These are phyloP conservation scores for Hippopotamus amphibius DNA, from an alignment of 2,113 vertebrate genomes.

Conservation along the genomic window DNA sequence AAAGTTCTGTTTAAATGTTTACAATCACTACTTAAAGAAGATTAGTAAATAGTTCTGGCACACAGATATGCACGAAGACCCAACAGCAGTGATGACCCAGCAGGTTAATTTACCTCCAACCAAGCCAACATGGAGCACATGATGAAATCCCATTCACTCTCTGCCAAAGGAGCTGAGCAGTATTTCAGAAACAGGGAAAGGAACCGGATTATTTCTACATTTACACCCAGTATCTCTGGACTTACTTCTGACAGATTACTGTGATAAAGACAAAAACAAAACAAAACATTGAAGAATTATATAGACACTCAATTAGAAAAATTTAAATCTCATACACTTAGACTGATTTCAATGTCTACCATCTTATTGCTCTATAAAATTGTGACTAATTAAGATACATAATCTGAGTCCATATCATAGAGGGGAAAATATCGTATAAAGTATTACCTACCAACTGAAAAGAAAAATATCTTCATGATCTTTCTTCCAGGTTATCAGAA, in stretches of 20 bases:
- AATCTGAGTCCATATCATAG: not conserved
- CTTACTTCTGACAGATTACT: slow-evolving; percentile 92
- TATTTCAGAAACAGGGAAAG: slow-evolving; percentile 90
- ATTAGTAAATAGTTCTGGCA: not conserved
- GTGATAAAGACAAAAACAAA: slow-evolving; percentile 72
- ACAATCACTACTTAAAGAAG: not conserved
- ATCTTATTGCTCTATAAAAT: not conserved
- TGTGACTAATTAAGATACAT: not conserved
- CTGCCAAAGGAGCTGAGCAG: slow-evolving; percentile 85
- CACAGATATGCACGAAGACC: not conserved
- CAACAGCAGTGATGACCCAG: not conserved
- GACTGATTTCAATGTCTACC: not conserved
- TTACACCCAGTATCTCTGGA: slow-evolving; percentile 89
- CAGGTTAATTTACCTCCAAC: slow-evolving; percentile 91
- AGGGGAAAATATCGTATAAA: not conserved
- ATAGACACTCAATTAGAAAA: not conserved
- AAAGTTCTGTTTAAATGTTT: not conserved
- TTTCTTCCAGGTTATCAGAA: slow-evolving; percentile 94
- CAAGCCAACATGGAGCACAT: slow-evolving; percentile 97
- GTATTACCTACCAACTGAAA: slow-evolving; percentile 89
- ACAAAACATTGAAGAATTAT: not conserved
- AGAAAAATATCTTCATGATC: slow-evolving; percentile 94
- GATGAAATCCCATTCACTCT: slow-evolving; percentile 96
- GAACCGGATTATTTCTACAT: slow-evolving; percentile 95
- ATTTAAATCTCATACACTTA: not conserved